phyloP scores from a whole-genome alignment of 2,888 invertebrate species.

The Cataglyphis altisquamis region DNA sequence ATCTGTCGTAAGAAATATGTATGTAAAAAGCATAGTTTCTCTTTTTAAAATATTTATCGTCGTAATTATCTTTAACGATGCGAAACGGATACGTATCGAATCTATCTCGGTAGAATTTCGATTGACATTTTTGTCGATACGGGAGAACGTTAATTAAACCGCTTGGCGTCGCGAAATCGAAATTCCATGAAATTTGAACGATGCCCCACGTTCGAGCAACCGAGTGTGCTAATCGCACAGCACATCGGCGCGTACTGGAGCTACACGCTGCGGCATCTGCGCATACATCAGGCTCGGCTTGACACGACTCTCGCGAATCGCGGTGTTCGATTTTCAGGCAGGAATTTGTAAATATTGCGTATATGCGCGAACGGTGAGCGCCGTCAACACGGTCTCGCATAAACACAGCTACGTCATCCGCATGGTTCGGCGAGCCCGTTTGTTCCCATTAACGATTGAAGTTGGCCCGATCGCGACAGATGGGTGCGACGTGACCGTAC shows the following conservation, averaged over 20 bases:
- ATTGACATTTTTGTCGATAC: conserved; percentile 55
- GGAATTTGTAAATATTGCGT: conserved; percentile 80
- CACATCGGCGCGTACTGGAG: conserved; percentile 66
- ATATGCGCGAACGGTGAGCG: conserved; percentile 59
- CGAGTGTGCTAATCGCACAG: conserved; percentile 67
- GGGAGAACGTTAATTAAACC: conserved; percentile 55
- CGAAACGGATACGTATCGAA: conserved; percentile 39
- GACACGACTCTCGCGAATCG: conserved; percentile 70
- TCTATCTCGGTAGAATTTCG: conserved; percentile 46
- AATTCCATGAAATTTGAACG: conserved; percentile 53
- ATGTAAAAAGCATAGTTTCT: neutral
- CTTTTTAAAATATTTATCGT: conserved; percentile 24
- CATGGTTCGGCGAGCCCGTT: conserved; percentile 74
- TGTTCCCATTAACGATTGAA: conserved; percentile 84
- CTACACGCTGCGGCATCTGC: conserved; percentile 76
- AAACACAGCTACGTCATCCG: conserved; percentile 75
- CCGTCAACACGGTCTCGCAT: conserved; percentile 72
- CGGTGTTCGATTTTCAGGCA: conserved; percentile 76
- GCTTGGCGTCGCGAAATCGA: conserved; percentile 39
- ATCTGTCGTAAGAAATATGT: neutral
- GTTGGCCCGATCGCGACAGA: conserved; percentile 83
- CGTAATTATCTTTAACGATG: conserved; percentile 25
- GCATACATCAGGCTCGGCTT: conserved; percentile 76
- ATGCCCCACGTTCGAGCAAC: conserved; percentile 44
- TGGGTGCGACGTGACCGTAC: conserved; percentile 83